Conservation (phyloP, 1,140 invertebrate species). For the Augochlora pura region DNA sequence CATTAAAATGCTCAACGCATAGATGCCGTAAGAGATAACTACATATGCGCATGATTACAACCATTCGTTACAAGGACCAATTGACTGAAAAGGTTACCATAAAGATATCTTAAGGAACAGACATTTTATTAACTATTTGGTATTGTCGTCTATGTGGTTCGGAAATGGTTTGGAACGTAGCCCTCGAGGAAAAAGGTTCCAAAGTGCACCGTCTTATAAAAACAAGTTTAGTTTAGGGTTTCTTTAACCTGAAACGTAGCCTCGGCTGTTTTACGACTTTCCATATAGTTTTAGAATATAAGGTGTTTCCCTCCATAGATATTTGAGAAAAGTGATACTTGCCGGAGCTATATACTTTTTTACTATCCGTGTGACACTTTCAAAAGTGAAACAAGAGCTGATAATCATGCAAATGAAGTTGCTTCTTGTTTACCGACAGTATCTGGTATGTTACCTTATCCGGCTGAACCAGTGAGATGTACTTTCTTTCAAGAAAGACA, state of each 20-base stretch:
- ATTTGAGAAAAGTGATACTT: neutral
- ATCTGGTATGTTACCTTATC: neutral
- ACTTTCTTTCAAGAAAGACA: too few relatives aligned
- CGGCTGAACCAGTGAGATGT: neutral
- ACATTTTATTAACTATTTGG: neutral
- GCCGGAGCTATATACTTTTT: neutral
- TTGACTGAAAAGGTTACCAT: neutral
- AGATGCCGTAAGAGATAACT: too few relatives aligned
- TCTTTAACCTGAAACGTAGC: neutral
- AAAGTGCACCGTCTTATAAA: neutral
- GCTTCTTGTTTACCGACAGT: neutral
- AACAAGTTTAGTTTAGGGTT: neutral
- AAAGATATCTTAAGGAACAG: too few relatives aligned
- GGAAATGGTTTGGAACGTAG: neutral
- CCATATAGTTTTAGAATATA: neutral
- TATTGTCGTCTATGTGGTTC: neutral
- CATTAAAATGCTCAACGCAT: too few relatives aligned
- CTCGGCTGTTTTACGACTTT: neutral
- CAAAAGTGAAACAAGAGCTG: neutral
- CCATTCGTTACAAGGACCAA: too few relatives aligned
- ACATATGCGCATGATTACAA: too few relatives aligned
- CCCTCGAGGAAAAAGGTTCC: neutral
- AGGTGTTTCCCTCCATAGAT: neutral
- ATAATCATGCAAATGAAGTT: neutral
- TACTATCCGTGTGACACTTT: too few relatives aligned